Conservation (phyloP, 2,888 invertebrate genomes). For the Aplocera efformata region DNA sequence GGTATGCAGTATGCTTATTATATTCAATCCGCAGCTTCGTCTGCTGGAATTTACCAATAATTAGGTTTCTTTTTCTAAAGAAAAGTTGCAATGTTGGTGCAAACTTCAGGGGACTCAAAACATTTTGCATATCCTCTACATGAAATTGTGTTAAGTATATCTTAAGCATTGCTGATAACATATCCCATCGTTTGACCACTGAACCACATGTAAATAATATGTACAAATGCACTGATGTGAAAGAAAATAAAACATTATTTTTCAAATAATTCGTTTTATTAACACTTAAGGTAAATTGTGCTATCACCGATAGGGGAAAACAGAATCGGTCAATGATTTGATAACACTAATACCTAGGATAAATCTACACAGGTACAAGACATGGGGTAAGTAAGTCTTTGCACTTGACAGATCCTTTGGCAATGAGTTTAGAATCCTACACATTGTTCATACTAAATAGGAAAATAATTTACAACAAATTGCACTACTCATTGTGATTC, state of each 20-base stretch:
- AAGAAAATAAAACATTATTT: conserved; percentile 64
- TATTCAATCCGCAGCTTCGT: too few relatives aligned
- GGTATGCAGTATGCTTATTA: too few relatives aligned
- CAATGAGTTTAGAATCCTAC: conserved; percentile 34
- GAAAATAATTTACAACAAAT: too few relatives aligned
- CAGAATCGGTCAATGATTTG: conserved; percentile 41
- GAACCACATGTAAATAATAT: conserved; percentile 39
- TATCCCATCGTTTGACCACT: conserved; percentile 35
- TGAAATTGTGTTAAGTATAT: too few relatives aligned
- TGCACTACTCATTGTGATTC: too few relatives aligned
- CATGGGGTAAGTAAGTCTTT: conserved; percentile 61
- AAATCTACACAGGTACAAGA: conserved; percentile 35
- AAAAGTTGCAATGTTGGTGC: too few relatives aligned
- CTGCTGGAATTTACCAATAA: too few relatives aligned
- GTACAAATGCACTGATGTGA: conserved; percentile 45
- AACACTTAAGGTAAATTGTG: conserved; percentile 61
- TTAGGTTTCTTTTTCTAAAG: too few relatives aligned
- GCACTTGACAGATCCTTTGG: conserved; percentile 55
- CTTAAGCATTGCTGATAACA: conserved; percentile 25
- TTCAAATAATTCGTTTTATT: conserved; percentile 64
- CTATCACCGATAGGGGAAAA: conserved; percentile 55
- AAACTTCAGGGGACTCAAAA: too few relatives aligned
- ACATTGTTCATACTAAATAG: conserved; percentile 1
- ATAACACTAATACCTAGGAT: conserved; percentile 29
- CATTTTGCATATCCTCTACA: too few relatives aligned